Conservation (phyloP, 2,797 vertebrate species). For the Eulemur albifrons region DNA sequence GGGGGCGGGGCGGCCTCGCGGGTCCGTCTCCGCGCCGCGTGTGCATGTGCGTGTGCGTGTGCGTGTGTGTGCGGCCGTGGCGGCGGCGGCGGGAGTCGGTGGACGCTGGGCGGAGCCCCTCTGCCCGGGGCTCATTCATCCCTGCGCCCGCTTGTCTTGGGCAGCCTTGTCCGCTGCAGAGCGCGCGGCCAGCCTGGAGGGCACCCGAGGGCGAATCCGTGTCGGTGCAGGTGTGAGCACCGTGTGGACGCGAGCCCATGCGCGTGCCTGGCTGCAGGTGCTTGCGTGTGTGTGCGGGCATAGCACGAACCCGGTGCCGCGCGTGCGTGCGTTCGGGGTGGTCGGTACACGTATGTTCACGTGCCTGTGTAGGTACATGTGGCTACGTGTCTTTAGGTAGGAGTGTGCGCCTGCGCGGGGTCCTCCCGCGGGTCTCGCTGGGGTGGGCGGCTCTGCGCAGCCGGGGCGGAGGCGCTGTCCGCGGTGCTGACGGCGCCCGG, state of each 20-base stretch:
- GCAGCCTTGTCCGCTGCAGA: background rate
- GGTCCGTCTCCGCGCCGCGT: background rate
- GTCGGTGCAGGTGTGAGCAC: background rate
- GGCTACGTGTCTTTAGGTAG: background rate
- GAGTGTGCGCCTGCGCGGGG: conserved; percentile 57
- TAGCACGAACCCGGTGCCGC: background rate
- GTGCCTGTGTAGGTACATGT: conserved; percentile 49
- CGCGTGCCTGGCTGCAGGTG: conserved; percentile 51
- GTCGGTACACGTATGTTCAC: conserved; percentile 28
- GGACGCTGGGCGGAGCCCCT: conserved; percentile 51
- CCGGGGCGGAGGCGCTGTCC: conserved; percentile 54
- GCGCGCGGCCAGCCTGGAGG: conserved; percentile 49
- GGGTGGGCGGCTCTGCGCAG: background rate
- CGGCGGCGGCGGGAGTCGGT: background rate
- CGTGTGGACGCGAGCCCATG: background rate
- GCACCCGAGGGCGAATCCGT: conserved; percentile 5
- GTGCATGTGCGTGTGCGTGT: background rate
- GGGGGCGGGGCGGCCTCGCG: conserved; percentile 32
- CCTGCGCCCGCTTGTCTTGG: background rate
- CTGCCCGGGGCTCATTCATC: background rate
- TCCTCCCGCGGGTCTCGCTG: background rate
- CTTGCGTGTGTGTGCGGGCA: conserved; percentile 25
- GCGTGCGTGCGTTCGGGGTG: conserved; percentile 53
- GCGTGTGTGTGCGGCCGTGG: background rate
- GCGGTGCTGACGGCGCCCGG: conserved; percentile 56